phyloP scores from a whole-genome alignment of 1,140 invertebrate species.

The Diploscapter pachys region DNA sequence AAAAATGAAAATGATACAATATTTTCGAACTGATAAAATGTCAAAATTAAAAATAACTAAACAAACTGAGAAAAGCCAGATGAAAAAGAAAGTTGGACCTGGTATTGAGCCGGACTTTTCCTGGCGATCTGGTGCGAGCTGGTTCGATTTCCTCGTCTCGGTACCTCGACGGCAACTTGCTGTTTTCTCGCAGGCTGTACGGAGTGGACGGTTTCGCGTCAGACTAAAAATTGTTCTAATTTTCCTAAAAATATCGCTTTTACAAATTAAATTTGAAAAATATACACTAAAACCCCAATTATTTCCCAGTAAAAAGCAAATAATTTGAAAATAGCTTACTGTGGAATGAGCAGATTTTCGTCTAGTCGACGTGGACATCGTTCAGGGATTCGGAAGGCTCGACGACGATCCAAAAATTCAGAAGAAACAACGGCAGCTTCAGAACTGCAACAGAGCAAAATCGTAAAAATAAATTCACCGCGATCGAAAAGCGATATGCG shows the following conservation, averaged over 20 bases:
- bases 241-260: neutral
- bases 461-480: too few species aligned
- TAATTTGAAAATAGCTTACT: too few species aligned
- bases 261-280: neutral
- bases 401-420: too few species aligned
- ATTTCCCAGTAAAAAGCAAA: neutral
- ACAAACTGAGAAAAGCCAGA: too few species aligned
- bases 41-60: slow-evolving; percentile 71
- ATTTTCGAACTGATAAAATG: neutral
- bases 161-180: slow-evolving; percentile 27
- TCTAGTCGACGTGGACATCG: too few species aligned
- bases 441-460: too few species aligned
- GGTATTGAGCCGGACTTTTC: slow-evolving; percentile 66
- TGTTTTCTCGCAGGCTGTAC: slow-evolving; percentile 17
- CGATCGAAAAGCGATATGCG: too few species aligned
- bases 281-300: slow-evolving; percentile 1
- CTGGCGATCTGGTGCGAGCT: slow-evolving; percentile 4
- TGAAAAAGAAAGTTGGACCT: too few species aligned
- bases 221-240: neutral
- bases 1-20: slow-evolving; percentile 2
- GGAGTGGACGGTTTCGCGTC: slow-evolving; percentile 10
- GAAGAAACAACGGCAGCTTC: too few species aligned
- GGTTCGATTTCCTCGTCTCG: slow-evolving; percentile 18
- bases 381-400: too few species aligned
- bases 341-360: too few species aligned